Evolutionary conservation across 2,797 vertebrate genomes (phyloP).

Genomic region (Schizopygopsis malacanthus): DNA sequence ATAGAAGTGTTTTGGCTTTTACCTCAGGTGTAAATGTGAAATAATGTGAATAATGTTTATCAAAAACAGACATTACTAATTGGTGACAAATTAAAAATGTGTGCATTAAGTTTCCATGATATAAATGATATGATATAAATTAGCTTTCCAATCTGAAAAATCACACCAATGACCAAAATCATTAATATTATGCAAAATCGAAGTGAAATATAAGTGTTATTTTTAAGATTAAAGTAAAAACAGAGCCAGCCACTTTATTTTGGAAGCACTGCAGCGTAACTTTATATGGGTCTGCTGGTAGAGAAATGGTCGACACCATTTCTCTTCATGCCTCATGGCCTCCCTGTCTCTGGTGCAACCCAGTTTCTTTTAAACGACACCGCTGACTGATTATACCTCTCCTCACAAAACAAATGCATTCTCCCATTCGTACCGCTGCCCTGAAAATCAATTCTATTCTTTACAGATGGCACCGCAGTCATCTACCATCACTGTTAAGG

Average conservation of each 20-base stretch:
- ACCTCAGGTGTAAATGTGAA: neutral
- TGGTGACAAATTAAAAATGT: neutral
- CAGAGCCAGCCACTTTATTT: conserved; percentile 26
- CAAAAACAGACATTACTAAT: no score
- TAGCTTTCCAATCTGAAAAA: neutral
- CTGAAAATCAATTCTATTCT: conserved; percentile 79
- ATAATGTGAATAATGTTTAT: neutral
- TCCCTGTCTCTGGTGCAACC: conserved; percentile 64
- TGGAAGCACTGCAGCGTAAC: conserved; percentile 41
- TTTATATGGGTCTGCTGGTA: conserved; percentile 53
- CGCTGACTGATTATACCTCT: conserved; percentile 81
- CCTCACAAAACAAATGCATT: conserved; percentile 78
- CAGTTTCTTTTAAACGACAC: conserved; percentile 77
- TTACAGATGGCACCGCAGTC: conserved; percentile 71
- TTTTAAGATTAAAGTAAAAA: conserved; percentile 29
- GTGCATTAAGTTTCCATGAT: neutral
- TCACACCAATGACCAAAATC: neutral
- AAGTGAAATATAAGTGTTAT: neutral
- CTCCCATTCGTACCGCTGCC: conserved; percentile 70
- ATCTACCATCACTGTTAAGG: conserved; percentile 55
- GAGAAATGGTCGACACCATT: conserved; percentile 57
- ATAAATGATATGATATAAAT: no score
- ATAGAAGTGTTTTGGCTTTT: neutral
- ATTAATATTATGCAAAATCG: neutral
- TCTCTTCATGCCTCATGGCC: conserved; percentile 60